A percentile compares a stretch with the other conserved stretches of the same genome.
These are phyloP conservation scores for Asbolus verrucosus DNA, from an alignment of 1,140 invertebrate genomes.

Conservation along the genomic window DNA sequence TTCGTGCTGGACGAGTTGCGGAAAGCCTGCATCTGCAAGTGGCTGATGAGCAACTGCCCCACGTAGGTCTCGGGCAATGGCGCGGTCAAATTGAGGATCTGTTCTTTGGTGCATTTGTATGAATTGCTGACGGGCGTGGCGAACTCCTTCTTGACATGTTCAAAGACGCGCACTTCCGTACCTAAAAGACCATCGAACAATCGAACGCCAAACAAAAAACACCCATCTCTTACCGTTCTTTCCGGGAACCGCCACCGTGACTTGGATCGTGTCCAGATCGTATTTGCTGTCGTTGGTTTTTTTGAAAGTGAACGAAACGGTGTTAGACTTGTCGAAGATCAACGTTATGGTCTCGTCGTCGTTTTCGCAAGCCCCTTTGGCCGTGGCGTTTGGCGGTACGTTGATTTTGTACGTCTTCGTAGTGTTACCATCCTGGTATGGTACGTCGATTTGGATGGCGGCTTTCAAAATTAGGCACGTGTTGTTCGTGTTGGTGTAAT, in stretches of 20 bases:
- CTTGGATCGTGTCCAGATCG: constrained; percentile 20
- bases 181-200: constrained; percentile 20
- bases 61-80: constrained; percentile 59
- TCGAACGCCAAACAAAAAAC: neutral
- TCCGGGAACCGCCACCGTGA: constrained; percentile 52
- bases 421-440: constrained; percentile 64
- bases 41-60: constrained; percentile 66
- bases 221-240: constrained; percentile 20
- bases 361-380: constrained; percentile 65
- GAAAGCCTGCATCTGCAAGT: constrained; percentile 82
- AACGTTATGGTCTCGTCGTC: constrained; percentile 66
- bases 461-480: constrained; percentile 73
- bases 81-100: constrained; percentile 69
- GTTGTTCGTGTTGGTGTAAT: constrained; percentile 63
- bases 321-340: constrained; percentile 63
- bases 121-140: constrained; percentile 69
- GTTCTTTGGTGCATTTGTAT: constrained; percentile 74
- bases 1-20: constrained; percentile 64
- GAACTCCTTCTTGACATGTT: constrained; percentile 54
- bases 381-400: constrained; percentile 65
- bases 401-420: constrained; percentile 59
- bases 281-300: constrained; percentile 64
- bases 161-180: constrained; percentile 21
- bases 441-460: constrained; percentile 73
- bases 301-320: constrained; percentile 64